These are phyloP conservation scores for Myanophis thanlyinensis DNA, from an alignment of 2,113 vertebrate species.

Conservation along the genomic window DNA sequence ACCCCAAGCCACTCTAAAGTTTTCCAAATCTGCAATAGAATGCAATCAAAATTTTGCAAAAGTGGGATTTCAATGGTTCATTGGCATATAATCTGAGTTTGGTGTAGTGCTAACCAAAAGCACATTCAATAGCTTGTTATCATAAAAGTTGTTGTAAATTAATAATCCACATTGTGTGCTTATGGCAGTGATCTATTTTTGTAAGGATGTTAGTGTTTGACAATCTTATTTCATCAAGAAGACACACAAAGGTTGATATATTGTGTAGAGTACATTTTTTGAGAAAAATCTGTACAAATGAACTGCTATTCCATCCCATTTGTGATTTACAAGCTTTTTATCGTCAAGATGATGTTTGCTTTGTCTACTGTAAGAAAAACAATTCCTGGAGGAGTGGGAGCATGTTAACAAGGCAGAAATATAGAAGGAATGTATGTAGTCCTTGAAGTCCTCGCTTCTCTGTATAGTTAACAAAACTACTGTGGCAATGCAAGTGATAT, in stretches of 20 bases:
- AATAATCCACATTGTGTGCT: neutral
- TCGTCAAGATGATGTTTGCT: neutral
- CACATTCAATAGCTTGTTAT: neutral
- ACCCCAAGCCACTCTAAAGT: neutral
- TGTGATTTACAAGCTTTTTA: neutral
- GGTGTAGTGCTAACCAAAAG: neutral
- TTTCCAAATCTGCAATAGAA: neutral
- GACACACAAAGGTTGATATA: neutral
- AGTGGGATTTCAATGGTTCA: neutral
- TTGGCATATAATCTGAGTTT: neutral
- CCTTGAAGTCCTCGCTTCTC: neutral
- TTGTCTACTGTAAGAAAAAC: neutral
- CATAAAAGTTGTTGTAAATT: neutral
- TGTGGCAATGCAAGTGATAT: neutral
- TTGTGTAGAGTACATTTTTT: neutral
- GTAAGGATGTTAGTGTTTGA: neutral
- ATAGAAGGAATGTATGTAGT: neutral
- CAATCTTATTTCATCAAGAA: neutral
- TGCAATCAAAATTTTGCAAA: neutral
- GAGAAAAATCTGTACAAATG: neutral
- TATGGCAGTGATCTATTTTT: neutral
- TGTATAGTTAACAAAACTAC: neutral
- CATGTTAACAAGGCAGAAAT: neutral
- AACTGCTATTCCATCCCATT: neutral
- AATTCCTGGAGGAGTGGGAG: neutral